Conservation (phyloP, 2,888 invertebrate genomes). For the Meandrusa payeni region DNA sequence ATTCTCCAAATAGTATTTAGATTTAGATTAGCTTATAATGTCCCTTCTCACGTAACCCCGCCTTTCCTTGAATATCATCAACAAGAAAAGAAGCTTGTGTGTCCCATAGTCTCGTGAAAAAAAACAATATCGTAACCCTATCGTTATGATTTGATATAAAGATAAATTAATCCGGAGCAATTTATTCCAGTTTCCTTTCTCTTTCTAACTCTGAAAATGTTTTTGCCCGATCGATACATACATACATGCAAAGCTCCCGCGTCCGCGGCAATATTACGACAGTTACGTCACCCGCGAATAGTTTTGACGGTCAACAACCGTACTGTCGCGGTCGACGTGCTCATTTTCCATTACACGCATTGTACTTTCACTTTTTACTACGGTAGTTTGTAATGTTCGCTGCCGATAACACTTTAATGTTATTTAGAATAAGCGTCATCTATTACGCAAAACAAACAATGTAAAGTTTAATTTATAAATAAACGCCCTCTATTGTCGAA, state of each 20-base stretch:
- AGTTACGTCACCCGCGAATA: conserved; percentile 54
- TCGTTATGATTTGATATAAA: too few relatives aligned
- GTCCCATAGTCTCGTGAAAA: too few relatives aligned
- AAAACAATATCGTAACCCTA: too few relatives aligned
- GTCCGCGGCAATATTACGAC: conserved; percentile 34
- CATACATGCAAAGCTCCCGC: conserved; percentile 29
- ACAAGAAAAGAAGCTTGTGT: too few relatives aligned
- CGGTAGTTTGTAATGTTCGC: conserved; percentile 6
- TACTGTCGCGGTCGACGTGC: conserved; percentile 56
- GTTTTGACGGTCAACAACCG: conserved; percentile 77
- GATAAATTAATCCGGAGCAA: too few relatives aligned
- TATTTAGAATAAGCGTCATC: conserved; percentile 33
- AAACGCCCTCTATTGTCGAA: conserved; percentile 4
- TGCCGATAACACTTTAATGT: background rate
- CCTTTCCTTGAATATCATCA: too few relatives aligned
- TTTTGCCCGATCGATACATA: background rate
- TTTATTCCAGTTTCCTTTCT: conserved; percentile 7
- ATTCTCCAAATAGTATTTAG: too few relatives aligned
- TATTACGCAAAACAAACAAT: conserved; percentile 26
- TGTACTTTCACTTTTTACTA: conserved; percentile 60
- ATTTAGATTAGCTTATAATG: too few relatives aligned
- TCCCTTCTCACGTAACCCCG: too few relatives aligned
- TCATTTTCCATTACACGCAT: conserved; percentile 43
- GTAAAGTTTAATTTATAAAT: too few relatives aligned
- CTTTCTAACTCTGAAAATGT: background rate